Evolutionary conservation across 2,797 vertebrate species (phyloP).

Genomic region (Hippocampus kuda): DNA sequence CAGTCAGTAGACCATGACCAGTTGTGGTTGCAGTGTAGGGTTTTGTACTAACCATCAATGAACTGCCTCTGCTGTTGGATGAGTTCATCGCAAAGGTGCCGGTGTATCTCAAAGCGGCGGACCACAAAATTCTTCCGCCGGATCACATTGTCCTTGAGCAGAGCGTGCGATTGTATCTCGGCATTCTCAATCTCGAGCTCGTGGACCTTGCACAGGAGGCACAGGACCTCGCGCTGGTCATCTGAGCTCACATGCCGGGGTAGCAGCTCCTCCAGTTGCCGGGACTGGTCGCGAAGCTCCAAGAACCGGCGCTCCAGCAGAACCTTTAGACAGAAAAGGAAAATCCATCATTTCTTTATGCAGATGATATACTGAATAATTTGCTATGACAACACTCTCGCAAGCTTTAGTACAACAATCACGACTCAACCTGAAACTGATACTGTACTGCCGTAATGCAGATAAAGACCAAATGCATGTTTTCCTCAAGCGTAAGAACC

Average conservation of each 20-base stretch:
- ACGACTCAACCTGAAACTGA: no score
- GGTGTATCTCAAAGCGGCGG: constrained; percentile 76
- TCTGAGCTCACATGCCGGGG: constrained; percentile 69
- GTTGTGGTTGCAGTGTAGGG: neutral
- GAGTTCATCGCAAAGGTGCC: constrained; percentile 77
- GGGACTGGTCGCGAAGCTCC: constrained; percentile 67
- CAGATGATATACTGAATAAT: neutral
- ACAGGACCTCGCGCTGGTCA: constrained; percentile 77
- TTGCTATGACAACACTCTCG: neutral
- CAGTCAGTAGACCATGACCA: neutral
- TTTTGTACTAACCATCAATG: constrained; percentile 57
- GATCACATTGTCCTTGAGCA: constrained; percentile 78
- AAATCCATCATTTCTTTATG: neutral
- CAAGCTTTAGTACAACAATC: neutral
- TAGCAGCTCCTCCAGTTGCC: constrained; percentile 72
- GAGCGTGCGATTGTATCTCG: constrained; percentile 71
- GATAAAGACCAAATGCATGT: no score
- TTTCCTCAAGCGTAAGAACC: no score
- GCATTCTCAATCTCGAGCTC: constrained; percentile 79
- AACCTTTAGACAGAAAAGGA: constrained; percentile 45
- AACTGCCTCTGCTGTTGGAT: constrained; percentile 82
- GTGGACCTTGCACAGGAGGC: constrained; percentile 80
- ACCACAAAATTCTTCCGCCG: constrained; percentile 74
- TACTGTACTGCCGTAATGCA: no score
- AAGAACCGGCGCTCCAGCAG: constrained; percentile 65